Evolutionary conservation across 2,113 vertebrate genomes (phyloP).

Genomic region (Melierax canorus): DNA sequence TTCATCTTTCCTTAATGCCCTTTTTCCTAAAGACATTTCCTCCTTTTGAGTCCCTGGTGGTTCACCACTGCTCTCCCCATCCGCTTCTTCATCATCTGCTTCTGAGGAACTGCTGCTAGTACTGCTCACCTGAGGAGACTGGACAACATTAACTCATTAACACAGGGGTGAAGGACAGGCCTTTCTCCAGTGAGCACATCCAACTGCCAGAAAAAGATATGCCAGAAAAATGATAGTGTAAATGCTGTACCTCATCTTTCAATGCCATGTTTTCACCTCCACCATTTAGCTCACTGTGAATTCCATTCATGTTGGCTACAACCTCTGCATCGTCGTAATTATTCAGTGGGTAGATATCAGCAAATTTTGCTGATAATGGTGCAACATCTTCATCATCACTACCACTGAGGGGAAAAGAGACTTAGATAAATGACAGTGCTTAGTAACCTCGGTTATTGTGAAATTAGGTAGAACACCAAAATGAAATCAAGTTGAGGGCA

Average conservation of each 20-base stretch:
- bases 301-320: slow-evolving; percentile 86
- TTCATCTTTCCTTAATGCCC: slow-evolving; percentile 65
- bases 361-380: slow-evolving; percentile 86
- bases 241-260: slow-evolving; percentile 82
- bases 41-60: slow-evolving; percentile 75
- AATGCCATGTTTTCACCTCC: slow-evolving; percentile 80
- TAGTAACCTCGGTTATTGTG: neutral
- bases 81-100: slow-evolving; percentile 89
- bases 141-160: neutral
- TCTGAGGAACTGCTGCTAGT: slow-evolving; percentile 93
- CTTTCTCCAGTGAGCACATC: neutral
- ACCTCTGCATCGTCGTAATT: slow-evolving; percentile 82
- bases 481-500: neutral
- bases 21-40: slow-evolving; percentile 72
- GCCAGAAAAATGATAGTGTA: neutral
- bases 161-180: neutral
- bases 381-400: slow-evolving; percentile 91
- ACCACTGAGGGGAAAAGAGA: slow-evolving; percentile 53
- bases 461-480: neutral
- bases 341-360: slow-evolving; percentile 87
- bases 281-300: slow-evolving; percentile 85
- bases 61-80: slow-evolving; percentile 80
- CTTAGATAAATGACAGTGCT: neutral
- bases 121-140: slow-evolving; percentile 88
- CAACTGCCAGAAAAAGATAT: neutral